A percentile compares a stretch with the other conserved stretches of the same genome.
phyloP scores from a whole-genome alignment of 2,797 vertebrate genomes.

The Martes flavigula region DNA sequence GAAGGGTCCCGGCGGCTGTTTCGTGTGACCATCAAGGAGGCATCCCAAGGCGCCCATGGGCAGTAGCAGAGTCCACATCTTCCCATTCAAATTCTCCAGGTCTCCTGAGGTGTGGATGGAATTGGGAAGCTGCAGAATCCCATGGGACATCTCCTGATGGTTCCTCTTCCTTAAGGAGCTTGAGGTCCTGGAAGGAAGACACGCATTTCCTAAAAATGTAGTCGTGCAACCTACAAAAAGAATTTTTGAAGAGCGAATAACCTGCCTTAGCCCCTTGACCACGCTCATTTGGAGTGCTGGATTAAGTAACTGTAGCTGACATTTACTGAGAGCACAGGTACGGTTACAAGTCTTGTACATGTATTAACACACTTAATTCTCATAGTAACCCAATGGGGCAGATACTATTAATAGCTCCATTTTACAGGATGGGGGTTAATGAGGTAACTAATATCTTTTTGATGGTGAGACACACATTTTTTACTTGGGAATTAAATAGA shows the following conservation, averaged over 20 bases:
- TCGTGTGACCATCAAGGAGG: neutral
- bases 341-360: neutral
- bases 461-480: neutral
- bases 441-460: neutral
- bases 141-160: neutral
- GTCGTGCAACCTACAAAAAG: neutral
- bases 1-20: neutral
- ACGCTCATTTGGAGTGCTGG: neutral
- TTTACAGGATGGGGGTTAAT: constrained; percentile 16
- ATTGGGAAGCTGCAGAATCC: neutral
- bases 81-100: neutral
- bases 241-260: neutral
- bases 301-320: neutral
- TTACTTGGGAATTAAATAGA: constrained; percentile 19
- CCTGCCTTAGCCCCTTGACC: neutral
- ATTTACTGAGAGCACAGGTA: neutral
- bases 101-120: neutral
- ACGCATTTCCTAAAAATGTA: neutral
- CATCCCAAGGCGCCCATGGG: accelerated
- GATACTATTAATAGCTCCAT: neutral
- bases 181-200: neutral
- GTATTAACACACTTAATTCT: neutral
- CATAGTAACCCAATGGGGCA: neutral
- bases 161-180: neutral
- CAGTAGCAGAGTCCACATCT: neutral